Evolutionary conservation across 2,888 invertebrate species (phyloP).

Genomic region (Lasioglossum calceatum): DNA sequence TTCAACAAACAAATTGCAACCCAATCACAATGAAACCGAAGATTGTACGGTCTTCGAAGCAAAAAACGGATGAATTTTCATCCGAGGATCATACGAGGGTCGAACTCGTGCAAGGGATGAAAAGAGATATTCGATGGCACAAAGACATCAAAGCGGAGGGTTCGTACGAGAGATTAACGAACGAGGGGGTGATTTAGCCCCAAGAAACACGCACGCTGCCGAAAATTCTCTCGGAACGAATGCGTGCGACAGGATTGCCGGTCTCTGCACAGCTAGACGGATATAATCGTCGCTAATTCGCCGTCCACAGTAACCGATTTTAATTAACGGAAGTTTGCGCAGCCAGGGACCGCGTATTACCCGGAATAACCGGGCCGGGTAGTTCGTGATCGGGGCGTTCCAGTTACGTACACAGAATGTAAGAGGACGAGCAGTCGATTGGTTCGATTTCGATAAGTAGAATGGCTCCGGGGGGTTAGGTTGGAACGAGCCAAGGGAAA

Average conservation of each 20-base stretch:
- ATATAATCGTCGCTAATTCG: slow-evolving; percentile 41
- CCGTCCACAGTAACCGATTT: slow-evolving; percentile 41
- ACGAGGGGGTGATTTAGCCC: not conserved
- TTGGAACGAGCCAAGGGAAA: slow-evolving; percentile 51
- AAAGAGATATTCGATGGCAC: slow-evolving; percentile 6
- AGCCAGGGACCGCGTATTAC: slow-evolving; percentile 11
- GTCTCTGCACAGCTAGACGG: not conserved
- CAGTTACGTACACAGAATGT: slow-evolving; percentile 32
- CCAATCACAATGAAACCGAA: not conserved
- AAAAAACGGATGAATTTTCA: not conserved
- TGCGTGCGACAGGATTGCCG: not conserved
- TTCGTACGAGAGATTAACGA: slow-evolving; percentile 1
- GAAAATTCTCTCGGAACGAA: slow-evolving; percentile 6
- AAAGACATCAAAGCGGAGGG: slow-evolving; percentile 2
- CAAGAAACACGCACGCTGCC: not conserved
- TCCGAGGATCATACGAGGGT: not conserved
- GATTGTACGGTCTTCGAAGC: not conserved
- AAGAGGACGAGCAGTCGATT: slow-evolving; percentile 47
- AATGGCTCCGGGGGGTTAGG: slow-evolving; percentile 25
- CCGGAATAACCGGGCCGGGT: slow-evolving; percentile 19
- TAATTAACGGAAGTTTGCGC: slow-evolving; percentile 44
- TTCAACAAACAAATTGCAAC: not conserved
- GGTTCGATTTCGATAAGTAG: slow-evolving; percentile 64
- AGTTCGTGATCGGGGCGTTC: slow-evolving; percentile 26
- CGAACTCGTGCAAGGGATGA: not conserved